Evolutionary conservation across 2,113 vertebrate species (phyloP).

Genomic region (Candoia aspera): DNA sequence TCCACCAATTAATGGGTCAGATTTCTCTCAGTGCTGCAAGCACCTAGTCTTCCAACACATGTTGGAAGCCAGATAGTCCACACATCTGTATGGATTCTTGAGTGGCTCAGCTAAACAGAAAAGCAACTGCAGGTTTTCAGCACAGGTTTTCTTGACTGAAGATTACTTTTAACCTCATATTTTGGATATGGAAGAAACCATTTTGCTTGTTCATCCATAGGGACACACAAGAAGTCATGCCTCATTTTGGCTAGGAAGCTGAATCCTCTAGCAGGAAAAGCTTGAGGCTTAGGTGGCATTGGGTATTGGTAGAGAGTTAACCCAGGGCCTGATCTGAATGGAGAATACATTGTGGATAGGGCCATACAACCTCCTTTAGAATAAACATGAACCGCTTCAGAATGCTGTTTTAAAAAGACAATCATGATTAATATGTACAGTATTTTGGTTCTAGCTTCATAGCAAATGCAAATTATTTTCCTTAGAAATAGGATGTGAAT

Average conservation of each 20-base stretch:
- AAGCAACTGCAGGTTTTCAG: not conserved
- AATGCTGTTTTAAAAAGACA: not conserved
- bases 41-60: too few relatives aligned
- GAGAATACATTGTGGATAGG: not conserved
- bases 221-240: not conserved
- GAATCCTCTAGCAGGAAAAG: not conserved
- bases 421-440: not conserved
- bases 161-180: not conserved
- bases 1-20: conserved; percentile 18
- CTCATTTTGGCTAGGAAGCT: not conserved
- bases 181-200: not conserved
- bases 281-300: not conserved
- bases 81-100: not conserved
- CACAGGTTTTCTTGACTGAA: not conserved
- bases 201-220: not conserved
- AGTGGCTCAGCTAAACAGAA: not conserved
- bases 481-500: not conserved
- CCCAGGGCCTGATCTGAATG: not conserved
- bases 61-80: too few relatives aligned
- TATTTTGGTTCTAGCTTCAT: not conserved
- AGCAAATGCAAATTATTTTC: not conserved
- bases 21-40: conserved; percentile 13
- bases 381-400: not conserved
- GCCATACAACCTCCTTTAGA: not conserved
- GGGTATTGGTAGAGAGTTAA: not conserved